Conservation (phyloP, 1,140 invertebrate genomes). For the Centruroides sculpturatus region DNA sequence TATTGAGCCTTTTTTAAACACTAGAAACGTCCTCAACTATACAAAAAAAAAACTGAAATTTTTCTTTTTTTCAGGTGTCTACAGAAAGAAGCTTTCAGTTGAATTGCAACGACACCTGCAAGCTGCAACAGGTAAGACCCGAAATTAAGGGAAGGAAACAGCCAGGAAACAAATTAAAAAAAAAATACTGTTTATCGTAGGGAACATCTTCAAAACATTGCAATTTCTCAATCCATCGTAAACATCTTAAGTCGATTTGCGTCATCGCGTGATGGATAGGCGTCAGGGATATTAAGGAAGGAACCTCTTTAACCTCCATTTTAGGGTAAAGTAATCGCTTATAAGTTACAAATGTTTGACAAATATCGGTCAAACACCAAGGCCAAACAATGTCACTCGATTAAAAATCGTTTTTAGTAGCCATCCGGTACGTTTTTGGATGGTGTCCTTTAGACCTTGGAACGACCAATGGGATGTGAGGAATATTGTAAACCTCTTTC, state of each 20-base stretch:
- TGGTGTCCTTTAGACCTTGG: too few species aligned
- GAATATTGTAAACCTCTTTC: too few species aligned
- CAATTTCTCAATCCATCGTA: constrained; percentile 1
- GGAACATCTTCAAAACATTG: not conserved
- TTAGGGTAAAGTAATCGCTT: not conserved
- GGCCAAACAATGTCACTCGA: too few species aligned
- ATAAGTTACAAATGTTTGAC: not conserved
- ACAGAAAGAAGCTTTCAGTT: constrained; percentile 34
- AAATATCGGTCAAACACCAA: too few species aligned
- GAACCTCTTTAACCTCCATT: not conserved
- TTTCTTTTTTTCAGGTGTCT: constrained; percentile 3
- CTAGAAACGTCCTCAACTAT: too few species aligned
- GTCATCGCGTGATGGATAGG: not conserved
- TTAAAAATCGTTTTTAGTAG: too few species aligned
- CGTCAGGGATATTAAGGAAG: not conserved
- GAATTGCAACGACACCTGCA: constrained; percentile 44
- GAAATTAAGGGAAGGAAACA: constrained; percentile 17
- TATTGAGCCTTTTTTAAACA: too few species aligned
- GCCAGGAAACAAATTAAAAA: too few species aligned
- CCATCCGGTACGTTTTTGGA: too few species aligned
- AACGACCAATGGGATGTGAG: too few species aligned
- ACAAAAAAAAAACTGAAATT: too few species aligned
- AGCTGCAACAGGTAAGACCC: constrained; percentile 35
- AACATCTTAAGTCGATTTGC: not conserved
- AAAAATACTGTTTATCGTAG: not conserved